Percentiles rank a stretch among this genome's conserved stretches.
phyloP scores from a whole-genome alignment of 2,113 vertebrate species.

The Myxocyprinus asiaticus region DNA sequence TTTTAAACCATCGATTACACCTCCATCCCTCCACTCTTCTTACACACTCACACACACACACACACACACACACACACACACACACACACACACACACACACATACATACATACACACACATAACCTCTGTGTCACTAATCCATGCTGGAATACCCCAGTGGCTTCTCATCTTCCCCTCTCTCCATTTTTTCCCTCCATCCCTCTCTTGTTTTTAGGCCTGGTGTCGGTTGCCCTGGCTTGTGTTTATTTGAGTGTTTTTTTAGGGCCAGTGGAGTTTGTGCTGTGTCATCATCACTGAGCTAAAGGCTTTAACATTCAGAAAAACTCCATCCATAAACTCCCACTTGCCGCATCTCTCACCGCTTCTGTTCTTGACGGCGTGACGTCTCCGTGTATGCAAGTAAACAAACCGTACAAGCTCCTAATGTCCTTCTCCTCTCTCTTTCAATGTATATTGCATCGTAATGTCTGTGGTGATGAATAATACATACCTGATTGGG shows the following conservation, averaged over 20 bases:
- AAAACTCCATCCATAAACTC: slow-evolving; percentile 50
- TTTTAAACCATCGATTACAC: slow-evolving; percentile 55
- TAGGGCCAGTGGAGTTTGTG: neutral
- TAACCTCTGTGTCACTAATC: slow-evolving; percentile 46
- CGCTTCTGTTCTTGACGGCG: neutral
- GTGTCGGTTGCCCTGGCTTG: slow-evolving; percentile 1
- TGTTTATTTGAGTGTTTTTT: neutral
- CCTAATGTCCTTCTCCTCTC: neutral
- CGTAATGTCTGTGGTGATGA: slow-evolving; percentile 27
- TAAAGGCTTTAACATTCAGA: slow-evolving; percentile 15
- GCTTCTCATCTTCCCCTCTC: slow-evolving; percentile 47
- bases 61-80: too few relatives aligned
- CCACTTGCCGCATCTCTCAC: neutral
- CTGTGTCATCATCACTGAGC: slow-evolving; percentile 4
- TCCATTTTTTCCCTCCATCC: slow-evolving; percentile 4
- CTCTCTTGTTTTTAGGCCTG: slow-evolving; percentile 35
- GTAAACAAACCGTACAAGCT: slow-evolving; percentile 13
- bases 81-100: too few relatives aligned
- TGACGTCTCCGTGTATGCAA: slow-evolving; percentile 10
- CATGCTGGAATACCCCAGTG: slow-evolving; percentile 50
- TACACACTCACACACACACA: neutral
- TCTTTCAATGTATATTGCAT: neutral
- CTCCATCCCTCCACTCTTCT: slow-evolving; percentile 40
- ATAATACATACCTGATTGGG: slow-evolving; percentile 46
- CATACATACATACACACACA: slow-evolving; percentile 6